phyloP scores from a whole-genome alignment of 2,113 vertebrate species.

The Eulacestoma nigropectus region DNA sequence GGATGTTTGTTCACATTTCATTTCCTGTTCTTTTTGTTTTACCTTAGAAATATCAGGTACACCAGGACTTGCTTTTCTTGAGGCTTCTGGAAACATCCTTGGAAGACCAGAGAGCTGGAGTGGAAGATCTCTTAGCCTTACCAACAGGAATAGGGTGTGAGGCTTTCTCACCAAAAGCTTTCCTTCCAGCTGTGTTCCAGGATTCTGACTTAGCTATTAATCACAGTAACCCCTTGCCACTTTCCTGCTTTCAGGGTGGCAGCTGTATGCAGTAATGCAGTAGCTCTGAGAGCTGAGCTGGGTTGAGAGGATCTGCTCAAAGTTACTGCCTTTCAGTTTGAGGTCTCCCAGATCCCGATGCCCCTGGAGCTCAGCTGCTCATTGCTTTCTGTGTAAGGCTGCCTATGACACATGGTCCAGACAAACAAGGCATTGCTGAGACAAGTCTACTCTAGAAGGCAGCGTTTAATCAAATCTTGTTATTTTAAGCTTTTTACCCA shows the following conservation, averaged over 20 bases:
- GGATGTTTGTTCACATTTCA: conserved; percentile 56
- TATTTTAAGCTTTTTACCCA: background rate
- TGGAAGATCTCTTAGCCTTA: conserved; percentile 39
- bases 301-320: background rate
- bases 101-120: conserved; percentile 48
- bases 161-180: conserved; percentile 24
- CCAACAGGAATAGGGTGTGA: conserved; percentile 5
- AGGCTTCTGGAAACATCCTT: conserved; percentile 40
- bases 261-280: background rate
- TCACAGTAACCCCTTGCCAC: background rate
- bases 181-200: conserved; percentile 23
- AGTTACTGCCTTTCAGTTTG: background rate
- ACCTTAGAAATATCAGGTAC: conserved; percentile 20
- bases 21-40: conserved; percentile 39
- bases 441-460: background rate
- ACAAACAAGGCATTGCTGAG: background rate
- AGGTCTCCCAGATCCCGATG: background rate
- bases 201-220: background rate
- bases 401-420: background rate
- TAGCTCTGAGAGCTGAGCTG: background rate
- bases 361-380: background rate
- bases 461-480: background rate
- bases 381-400: background rate
- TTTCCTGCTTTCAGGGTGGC: background rate
- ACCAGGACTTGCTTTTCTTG: conserved; percentile 22